phyloP scores from a whole-genome alignment of 2,888 invertebrate species.

The Charanyca ferruginea region DNA sequence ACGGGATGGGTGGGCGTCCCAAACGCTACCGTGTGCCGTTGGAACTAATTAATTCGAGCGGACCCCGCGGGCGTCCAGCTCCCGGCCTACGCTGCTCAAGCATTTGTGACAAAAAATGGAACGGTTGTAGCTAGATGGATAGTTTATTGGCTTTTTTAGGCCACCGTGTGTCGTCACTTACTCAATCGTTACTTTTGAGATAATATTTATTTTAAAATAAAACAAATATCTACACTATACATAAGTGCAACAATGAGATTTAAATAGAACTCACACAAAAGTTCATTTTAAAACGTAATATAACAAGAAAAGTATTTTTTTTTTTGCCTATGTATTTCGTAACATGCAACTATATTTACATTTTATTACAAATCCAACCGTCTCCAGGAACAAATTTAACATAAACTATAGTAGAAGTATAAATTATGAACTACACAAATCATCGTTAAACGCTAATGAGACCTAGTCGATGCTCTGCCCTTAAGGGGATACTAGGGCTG shows the following conservation, averaged over 20 bases:
- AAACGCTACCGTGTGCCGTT: constrained; percentile 52
- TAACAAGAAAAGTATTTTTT: neutral
- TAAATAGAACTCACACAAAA: neutral
- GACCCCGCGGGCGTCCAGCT: constrained; percentile 62
- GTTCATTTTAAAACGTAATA: neutral
- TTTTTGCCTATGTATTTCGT: neutral
- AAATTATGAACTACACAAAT: constrained; percentile 56
- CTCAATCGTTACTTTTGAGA: too few species aligned
- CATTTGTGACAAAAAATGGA: constrained; percentile 35
- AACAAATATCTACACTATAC: too few species aligned
- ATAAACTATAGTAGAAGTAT: constrained; percentile 38
- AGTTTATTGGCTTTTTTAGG: neutral
- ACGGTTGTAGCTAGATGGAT: constrained; percentile 3
- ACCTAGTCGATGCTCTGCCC: constrained; percentile 49
- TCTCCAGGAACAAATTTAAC: constrained; percentile 13
- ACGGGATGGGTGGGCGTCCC: constrained; percentile 67
- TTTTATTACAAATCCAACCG: constrained; percentile 11
- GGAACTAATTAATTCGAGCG: constrained; percentile 67
- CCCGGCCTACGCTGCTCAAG: constrained; percentile 64
- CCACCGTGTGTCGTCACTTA: neutral
- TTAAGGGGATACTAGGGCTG: constrained; percentile 48
- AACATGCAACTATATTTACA: neutral
- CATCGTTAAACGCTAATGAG: constrained; percentile 62
- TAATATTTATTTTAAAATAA: too few species aligned
- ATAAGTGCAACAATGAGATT: neutral